Evolutionary conservation across 2,888 invertebrate genomes (phyloP).

Genomic region (Anaspis maculata): DNA sequence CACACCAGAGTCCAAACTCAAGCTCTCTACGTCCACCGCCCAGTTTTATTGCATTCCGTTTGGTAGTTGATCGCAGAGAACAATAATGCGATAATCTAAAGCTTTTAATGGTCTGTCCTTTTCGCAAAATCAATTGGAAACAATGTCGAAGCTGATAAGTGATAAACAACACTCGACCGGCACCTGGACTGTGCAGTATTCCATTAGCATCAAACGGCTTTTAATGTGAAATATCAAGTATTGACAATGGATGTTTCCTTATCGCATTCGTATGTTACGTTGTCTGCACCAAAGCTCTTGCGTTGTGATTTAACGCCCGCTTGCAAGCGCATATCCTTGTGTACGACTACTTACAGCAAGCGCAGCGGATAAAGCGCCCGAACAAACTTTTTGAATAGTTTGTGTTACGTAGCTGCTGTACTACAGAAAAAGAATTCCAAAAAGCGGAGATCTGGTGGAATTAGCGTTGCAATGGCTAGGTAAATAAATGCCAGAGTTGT

Average conservation of each 20-base stretch:
- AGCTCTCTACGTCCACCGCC: too few relatives aligned
- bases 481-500: conserved; percentile 7
- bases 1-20: too few relatives aligned
- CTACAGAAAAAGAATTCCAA: too few relatives aligned
- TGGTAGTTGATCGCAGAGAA: conserved; percentile 1
- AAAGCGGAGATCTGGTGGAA: too few relatives aligned
- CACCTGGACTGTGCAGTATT: conserved; percentile 29
- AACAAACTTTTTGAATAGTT: too few relatives aligned
- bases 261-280: conserved; percentile 32
- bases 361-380: too few relatives aligned
- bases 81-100: conserved; percentile 9
- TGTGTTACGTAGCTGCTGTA: too few relatives aligned
- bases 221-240: conserved; percentile 30
- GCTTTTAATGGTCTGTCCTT: conserved; percentile 10
- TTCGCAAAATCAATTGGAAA: conserved; percentile 12
- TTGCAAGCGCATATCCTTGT: too few relatives aligned
- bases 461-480: conserved; percentile 4
- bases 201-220: conserved; percentile 34
- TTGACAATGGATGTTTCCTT: conserved; percentile 32
- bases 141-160: conserved; percentile 12
- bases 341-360: too few relatives aligned
- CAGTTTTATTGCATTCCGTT: too few relatives aligned
- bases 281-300: too few relatives aligned
- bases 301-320: too few relatives aligned
- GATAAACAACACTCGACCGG: conserved; percentile 15